A percentile compares a stretch with the other conserved stretches of the same genome.
These are phyloP conservation scores for Deilephila elpenor DNA, from an alignment of 2,888 invertebrate genomes.

Conservation along the genomic window DNA sequence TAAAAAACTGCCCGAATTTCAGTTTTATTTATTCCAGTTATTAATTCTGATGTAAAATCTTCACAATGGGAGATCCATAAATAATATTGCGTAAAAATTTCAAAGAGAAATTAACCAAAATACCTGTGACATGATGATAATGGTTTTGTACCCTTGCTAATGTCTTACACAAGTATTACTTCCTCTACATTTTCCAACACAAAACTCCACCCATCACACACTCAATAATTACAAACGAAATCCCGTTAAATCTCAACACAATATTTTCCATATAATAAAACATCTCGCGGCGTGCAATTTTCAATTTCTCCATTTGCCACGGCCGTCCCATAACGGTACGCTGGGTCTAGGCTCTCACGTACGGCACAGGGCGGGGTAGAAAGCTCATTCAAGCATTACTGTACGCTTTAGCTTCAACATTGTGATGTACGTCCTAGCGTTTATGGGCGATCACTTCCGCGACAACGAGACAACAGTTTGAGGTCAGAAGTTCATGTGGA, in stretches of 20 bases:
- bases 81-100: no score
- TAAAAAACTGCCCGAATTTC: no score
- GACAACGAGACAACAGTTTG: background rate
- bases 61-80: no score
- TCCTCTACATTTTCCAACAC: no score
- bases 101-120: no score
- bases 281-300: slow-evolving; percentile 10
- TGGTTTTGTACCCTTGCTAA: no score
- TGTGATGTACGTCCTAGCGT: background rate
- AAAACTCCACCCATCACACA: background rate
- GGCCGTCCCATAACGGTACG: slow-evolving; percentile 11
- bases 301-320: slow-evolving; percentile 16
- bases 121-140: no score
- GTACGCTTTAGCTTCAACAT: background rate
- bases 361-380: slow-evolving; percentile 39
- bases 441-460: slow-evolving; percentile 3
- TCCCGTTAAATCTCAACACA: background rate
- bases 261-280: slow-evolving; percentile 3
- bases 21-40: no score
- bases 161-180: no score
- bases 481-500: background rate
- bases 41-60: no score
- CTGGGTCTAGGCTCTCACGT: slow-evolving; percentile 7
- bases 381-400: slow-evolving; percentile 33
- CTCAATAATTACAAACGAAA: background rate